phyloP scores from a whole-genome alignment of 2,888 invertebrate species.

The Cetonia aurata region DNA sequence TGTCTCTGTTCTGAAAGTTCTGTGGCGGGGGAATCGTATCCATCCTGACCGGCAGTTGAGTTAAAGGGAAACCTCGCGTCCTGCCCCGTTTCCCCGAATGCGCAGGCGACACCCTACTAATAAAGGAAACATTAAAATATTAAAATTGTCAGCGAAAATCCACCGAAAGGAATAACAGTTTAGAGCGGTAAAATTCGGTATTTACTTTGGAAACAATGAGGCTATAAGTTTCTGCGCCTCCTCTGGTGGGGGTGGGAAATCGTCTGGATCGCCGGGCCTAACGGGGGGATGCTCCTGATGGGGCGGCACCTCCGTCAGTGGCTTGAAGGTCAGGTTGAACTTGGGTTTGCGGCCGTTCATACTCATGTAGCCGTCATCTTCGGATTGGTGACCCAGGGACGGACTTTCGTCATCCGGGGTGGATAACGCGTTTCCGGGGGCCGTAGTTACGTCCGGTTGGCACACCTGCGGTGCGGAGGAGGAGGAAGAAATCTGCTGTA shows the following conservation, averaged over 20 bases:
- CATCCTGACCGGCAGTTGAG: constrained; percentile 58
- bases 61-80: constrained; percentile 61
- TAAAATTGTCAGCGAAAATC: not conserved
- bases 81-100: constrained; percentile 72
- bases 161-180: not conserved
- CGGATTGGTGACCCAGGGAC: constrained; percentile 85
- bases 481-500: constrained; percentile 64
- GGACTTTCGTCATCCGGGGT: constrained; percentile 79
- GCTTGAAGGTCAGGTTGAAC: constrained; percentile 79
- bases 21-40: constrained; percentile 65
- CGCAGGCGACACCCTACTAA: constrained; percentile 77
- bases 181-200: constrained; percentile 44
- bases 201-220: constrained; percentile 80
- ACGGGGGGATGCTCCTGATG: constrained; percentile 67
- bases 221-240: constrained; percentile 83
- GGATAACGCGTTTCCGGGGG: constrained; percentile 66
- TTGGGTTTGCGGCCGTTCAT: constrained; percentile 88
- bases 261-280: constrained; percentile 65
- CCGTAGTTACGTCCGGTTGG: constrained; percentile 64
- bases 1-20: constrained; percentile 63
- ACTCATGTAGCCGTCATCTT: constrained; percentile 94
- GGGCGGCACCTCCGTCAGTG: constrained; percentile 70
- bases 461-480: constrained; percentile 61
- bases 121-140: constrained; percentile 33
- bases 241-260: constrained; percentile 82